A percentile compares a stretch with the other conserved stretches of the same genome.
Evolutionary conservation across 2,113 vertebrate species (phyloP).

Genomic region (Meleagris gallopavo): DNA sequence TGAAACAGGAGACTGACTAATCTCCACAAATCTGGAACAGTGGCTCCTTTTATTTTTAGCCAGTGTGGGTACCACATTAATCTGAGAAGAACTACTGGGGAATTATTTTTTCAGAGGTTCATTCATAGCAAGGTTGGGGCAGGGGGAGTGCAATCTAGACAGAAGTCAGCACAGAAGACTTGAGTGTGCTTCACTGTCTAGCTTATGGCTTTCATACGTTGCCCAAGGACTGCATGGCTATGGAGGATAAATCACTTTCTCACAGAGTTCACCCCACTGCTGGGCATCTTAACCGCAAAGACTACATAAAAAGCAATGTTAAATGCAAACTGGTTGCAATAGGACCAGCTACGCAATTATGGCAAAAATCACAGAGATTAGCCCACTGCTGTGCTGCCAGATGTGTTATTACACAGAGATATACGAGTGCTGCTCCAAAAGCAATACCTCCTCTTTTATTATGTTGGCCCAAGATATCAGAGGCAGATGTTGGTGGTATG

Average conservation of each 20-base stretch:
- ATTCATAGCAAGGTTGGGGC: background rate
- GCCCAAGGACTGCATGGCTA: rapidly evolving
- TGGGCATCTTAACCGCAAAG: background rate
- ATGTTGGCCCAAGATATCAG: background rate
- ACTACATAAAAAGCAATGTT: background rate
- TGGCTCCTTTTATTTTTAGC: background rate
- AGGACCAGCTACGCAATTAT: background rate
- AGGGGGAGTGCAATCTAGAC: background rate
- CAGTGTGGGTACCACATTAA: background rate
- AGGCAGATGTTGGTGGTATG: background rate
- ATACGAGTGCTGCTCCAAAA: background rate
- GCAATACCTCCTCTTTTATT: background rate
- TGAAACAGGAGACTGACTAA: background rate
- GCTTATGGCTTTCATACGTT: background rate
- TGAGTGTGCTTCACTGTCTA: background rate
- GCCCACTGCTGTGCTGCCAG: background rate
- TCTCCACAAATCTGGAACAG: background rate
- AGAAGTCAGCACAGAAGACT: background rate
- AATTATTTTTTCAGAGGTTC: background rate
- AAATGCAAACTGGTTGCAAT: background rate
- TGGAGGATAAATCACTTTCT: background rate
- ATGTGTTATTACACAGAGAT: background rate
- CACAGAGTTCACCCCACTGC: background rate
- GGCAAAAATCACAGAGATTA: background rate
- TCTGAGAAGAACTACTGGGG: background rate